Percentiles rank a stretch among this genome's conserved stretches.
Conservation (phyloP, 2,113 vertebrate genomes). For the Thomomys bottae region DNA sequence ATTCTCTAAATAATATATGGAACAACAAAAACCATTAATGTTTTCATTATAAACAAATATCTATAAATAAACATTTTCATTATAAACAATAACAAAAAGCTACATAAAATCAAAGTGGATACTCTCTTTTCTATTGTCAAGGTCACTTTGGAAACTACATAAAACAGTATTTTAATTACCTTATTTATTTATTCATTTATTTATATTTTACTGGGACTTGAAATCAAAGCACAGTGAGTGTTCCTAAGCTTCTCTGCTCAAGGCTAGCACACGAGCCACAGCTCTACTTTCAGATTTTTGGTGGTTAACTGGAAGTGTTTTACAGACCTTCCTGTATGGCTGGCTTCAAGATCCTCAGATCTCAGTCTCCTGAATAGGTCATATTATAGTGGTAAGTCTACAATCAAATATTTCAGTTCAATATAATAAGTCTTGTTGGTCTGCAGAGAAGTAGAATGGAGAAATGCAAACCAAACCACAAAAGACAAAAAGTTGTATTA, state of each 20-base stretch:
- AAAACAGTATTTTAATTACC: too few relatives aligned
- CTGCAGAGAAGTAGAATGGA: background rate
- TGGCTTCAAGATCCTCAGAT: too few relatives aligned
- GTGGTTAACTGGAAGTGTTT: too few relatives aligned
- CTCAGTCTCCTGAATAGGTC: too few relatives aligned
- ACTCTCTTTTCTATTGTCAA: background rate
- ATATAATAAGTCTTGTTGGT: background rate
- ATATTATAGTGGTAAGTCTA: too few relatives aligned
- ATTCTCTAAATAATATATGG: background rate
- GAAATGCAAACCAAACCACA: background rate
- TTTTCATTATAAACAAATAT: background rate
- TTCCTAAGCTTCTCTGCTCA: too few relatives aligned
- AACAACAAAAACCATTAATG: background rate
- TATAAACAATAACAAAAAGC: background rate
- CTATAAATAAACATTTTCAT: background rate
- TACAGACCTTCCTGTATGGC: too few relatives aligned
- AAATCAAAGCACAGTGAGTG: too few relatives aligned
- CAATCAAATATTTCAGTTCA: background rate
- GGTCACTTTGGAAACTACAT: background rate
- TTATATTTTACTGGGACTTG: too few relatives aligned
- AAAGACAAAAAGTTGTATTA: constrained; percentile 68
- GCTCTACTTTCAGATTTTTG: too few relatives aligned
- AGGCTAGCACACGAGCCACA: too few relatives aligned
- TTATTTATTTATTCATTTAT: too few relatives aligned
- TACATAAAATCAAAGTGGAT: background rate